Evolutionary conservation across 2,113 vertebrate genomes (phyloP), one percentile per base, ranked within the genome.

Genomic region (Myiopsitta monachus): DNA sequence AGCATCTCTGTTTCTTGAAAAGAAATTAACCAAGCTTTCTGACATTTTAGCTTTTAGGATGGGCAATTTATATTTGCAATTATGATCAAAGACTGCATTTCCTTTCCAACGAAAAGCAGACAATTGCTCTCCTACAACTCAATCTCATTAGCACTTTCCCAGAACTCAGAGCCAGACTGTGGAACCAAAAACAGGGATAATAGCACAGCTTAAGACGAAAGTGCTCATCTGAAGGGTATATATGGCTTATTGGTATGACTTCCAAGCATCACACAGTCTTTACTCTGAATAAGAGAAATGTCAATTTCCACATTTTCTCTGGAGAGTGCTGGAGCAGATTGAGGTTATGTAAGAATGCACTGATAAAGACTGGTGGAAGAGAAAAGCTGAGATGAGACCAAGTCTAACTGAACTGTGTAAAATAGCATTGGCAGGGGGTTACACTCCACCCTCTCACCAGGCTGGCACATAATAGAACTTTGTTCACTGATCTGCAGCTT

Each of bases 21-120:
- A 79, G 38, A 91, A 89, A 91, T 88, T 79, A 88, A 81, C 75
- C 12, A 92, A 83, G 51, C 9, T 93, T 90, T 94, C 75, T 87
- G 85, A 83, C 67, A 68, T 93, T 83, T 91, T 47, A 59, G 55
- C 33, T 84, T 89, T 82, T 84, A 95, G 74, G 62, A 84, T 41
- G 15, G 61, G 55, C 39, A 87, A 93, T 90, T 96, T 92, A 55
- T 74, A 86, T 83, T 83, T 88, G 61, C 47, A 92, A 68, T 94
- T 94, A 92, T n/a, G 90, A 96, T 93, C 79, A 94, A 93, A 94
- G 85, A 68, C 51, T 75, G 36, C 33, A 87, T 88, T 95, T 93
- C 55, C 51, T 81, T 93, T 83, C 76, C 73, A 7, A 1, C 52
- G 59, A 94, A 81, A 68, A 78, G 49, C 55, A 67, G 64, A 75